phyloP scores from a whole-genome alignment of 30 jellyfish, hydroid and myxozoan genomes.

The Hydractinia echinata region DNA sequence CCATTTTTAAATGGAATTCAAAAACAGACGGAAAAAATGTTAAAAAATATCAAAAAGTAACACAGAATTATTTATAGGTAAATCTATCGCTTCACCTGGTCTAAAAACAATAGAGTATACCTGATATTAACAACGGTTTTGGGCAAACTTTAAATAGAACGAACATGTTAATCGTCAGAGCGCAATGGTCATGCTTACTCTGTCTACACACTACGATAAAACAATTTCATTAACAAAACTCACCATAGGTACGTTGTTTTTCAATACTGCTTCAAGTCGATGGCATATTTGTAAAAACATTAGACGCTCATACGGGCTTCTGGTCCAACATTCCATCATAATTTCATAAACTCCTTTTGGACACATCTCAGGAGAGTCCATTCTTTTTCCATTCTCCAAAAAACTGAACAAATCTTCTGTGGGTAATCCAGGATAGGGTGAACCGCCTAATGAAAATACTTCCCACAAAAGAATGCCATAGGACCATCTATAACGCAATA shows the following conservation, averaged over 20 bases:
- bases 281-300: conserved; percentile 51
- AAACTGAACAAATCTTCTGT: conserved; percentile 66
- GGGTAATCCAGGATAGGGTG: conserved; percentile 97
- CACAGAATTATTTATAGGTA: no score
- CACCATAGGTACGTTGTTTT: conserved; percentile 34
- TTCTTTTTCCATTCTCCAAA: conserved; percentile 59
- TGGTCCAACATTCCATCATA: conserved; percentile 90
- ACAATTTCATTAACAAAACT: neutral
- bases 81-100: no score
- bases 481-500: conserved; percentile 70
- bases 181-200: no score
- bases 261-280: conserved; percentile 42
- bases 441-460: conserved; percentile 90
- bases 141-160: no score
- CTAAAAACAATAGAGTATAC: no score
- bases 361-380: conserved; percentile 84
- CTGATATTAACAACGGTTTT: no score
- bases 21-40: no score
- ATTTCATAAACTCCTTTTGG: conserved; percentile 73
- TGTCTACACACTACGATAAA: no score
- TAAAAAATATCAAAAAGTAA: no score
- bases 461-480: conserved; percentile 94
- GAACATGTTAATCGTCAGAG: no score
- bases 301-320: conserved; percentile 74
- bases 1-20: no score